phyloP scores from a whole-genome alignment of 2,888 invertebrate species.

The Sicus ferrugineus region DNA sequence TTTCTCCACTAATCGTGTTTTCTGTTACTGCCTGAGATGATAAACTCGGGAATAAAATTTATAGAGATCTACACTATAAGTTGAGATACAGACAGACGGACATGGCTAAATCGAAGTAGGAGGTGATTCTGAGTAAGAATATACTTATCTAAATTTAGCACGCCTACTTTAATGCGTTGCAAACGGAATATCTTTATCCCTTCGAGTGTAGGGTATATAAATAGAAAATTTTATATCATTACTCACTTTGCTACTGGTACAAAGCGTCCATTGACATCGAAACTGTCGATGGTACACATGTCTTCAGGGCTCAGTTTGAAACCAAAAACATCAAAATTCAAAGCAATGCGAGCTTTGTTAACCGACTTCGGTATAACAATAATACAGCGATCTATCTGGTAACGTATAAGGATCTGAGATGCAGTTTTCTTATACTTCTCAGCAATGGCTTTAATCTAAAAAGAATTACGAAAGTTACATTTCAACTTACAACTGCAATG shows the following conservation, averaged over 20 bases:
- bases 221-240: too few species aligned
- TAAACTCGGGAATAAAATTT: too few species aligned
- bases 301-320: constrained; percentile 47
- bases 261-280: constrained; percentile 52
- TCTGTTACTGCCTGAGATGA: too few species aligned
- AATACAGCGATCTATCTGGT: constrained; percentile 50
- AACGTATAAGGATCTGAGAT: constrained; percentile 51
- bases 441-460: constrained; percentile 41
- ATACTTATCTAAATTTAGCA: too few species aligned
- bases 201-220: too few species aligned
- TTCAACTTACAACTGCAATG: neutral
- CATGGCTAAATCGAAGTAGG: too few species aligned
- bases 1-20: too few species aligned
- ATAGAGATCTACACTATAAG: too few species aligned
- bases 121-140: too few species aligned
- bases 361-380: constrained; percentile 53
- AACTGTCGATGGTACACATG: constrained; percentile 44
- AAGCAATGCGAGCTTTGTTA: constrained; percentile 46
- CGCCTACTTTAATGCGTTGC: too few species aligned
- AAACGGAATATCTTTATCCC: too few species aligned
- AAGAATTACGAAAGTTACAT: constrained; percentile 15
- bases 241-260: constrained; percentile 50
- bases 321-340: constrained; percentile 52
- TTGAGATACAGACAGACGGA: too few species aligned
- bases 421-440: constrained; percentile 46